Conservation (phyloP, 1,140 invertebrate genomes). For the Macrocentrus cingulum region DNA sequence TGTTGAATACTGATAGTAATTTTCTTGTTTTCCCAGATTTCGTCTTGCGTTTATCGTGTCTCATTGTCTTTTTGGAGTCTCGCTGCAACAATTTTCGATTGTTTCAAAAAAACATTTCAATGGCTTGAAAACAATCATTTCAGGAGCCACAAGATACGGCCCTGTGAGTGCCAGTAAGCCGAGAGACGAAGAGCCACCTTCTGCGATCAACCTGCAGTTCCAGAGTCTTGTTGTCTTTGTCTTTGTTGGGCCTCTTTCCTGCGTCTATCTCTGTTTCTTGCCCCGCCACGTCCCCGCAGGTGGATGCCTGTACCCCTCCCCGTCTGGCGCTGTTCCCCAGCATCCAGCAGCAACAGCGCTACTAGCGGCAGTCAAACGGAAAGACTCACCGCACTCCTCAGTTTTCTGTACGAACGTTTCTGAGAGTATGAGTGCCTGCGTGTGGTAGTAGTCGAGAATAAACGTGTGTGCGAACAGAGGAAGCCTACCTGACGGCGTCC, state of each 20-base stretch:
- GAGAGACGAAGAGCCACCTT: slow-evolving; percentile 36
- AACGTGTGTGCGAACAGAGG: slow-evolving; percentile 36
- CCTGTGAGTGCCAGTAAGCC: slow-evolving; percentile 11
- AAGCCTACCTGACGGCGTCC: slow-evolving; percentile 58
- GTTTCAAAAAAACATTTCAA: too few species aligned
- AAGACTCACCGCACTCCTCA: slow-evolving; percentile 42
- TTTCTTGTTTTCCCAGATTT: too few species aligned
- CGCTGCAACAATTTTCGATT: too few species aligned
- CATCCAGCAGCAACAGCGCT: slow-evolving; percentile 60
- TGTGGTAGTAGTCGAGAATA: slow-evolving; percentile 39
- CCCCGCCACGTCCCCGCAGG: slow-evolving; percentile 25
- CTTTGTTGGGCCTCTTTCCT: background rate
- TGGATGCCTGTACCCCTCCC: background rate
- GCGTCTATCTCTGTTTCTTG: slow-evolving; percentile 17
- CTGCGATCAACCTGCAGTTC: slow-evolving; percentile 53
- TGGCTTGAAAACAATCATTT: too few species aligned
- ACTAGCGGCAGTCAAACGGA: slow-evolving; percentile 56
- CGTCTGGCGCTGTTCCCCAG: slow-evolving; percentile 34
- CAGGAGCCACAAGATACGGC: too few species aligned
- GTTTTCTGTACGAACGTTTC: slow-evolving; percentile 22
- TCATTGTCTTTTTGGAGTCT: too few species aligned
- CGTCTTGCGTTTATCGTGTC: too few species aligned
- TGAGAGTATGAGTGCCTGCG: slow-evolving; percentile 30
- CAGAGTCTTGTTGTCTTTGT: too few species aligned
- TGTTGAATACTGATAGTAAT: too few species aligned